Evolutionary conservation across 2,888 invertebrate species (phyloP).

Genomic region (Xestia sexstrigata): DNA sequence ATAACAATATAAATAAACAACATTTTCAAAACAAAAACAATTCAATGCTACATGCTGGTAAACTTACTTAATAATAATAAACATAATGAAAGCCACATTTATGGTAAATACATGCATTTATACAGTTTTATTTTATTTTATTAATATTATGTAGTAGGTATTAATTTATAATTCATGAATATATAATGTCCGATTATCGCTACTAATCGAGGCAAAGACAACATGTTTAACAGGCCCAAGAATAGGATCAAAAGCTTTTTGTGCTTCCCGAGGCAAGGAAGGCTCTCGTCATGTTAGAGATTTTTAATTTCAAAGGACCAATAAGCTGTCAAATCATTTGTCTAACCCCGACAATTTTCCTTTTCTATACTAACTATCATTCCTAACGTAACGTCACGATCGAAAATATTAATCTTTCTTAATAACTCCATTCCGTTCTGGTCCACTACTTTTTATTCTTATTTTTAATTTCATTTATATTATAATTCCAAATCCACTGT

Average conservation of each 20-base stretch:
- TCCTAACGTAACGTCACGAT: slow-evolving; percentile 21
- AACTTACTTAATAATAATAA: slow-evolving; percentile 6
- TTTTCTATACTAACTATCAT: slow-evolving; percentile 12
- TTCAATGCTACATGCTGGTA: slow-evolving; percentile 1
- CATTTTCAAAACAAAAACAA: not conserved
- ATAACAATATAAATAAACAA: not conserved
- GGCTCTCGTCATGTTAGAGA: not conserved
- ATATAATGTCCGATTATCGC: not conserved
- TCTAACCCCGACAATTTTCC: slow-evolving; percentile 12
- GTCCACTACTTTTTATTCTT: slow-evolving; percentile 57
- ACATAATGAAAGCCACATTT: slow-evolving; percentile 7
- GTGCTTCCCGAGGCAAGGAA: not conserved
- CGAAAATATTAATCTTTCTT: slow-evolving; percentile 52
- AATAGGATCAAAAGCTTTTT: not conserved
- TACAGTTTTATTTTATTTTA: slow-evolving; percentile 9
- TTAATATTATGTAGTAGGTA: not conserved
- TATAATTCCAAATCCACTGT: slow-evolving; percentile 32
- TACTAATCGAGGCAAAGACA: slow-evolving; percentile 14
- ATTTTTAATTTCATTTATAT: slow-evolving; percentile 24
- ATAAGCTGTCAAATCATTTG: not conserved
- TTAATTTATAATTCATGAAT: slow-evolving; percentile 17
- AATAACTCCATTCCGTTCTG: slow-evolving; percentile 32
- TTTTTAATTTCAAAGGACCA: not conserved
- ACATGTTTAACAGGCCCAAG: not conserved
- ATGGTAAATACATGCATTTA: slow-evolving; percentile 9